Conservation (phyloP, 2,797 vertebrate species). For the Sylvilagus floridanus region DNA sequence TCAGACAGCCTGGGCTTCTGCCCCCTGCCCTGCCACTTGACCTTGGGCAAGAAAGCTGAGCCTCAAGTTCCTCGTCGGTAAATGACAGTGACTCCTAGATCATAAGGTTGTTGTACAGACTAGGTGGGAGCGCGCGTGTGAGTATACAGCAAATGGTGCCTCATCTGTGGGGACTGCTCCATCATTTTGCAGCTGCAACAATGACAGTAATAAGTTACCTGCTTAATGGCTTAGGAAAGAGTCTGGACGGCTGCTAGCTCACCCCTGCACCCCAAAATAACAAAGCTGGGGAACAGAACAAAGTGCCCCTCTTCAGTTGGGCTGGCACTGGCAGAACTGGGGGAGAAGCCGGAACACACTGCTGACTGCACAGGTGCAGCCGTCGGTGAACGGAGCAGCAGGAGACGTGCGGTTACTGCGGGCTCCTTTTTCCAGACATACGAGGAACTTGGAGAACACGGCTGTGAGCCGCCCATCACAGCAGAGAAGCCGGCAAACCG, state of each 20-base stretch:
- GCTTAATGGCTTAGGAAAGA: neutral
- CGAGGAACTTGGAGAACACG: neutral
- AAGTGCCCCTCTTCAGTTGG: neutral
- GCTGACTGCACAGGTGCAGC: neutral
- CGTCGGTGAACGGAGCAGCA: neutral
- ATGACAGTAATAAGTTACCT: no score
- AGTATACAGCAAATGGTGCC: neutral
- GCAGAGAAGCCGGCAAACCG: neutral
- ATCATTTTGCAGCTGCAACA: fast-evolving
- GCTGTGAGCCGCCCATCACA: neutral
- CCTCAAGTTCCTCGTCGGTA: neutral
- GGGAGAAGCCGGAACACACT: fast-evolving
- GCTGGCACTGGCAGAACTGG: neutral
- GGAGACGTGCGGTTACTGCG: fast-evolving
- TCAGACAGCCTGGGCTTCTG: neutral
- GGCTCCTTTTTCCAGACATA: neutral
- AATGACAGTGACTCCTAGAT: neutral
- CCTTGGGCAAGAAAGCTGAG: neutral
- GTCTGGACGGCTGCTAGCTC: neutral
- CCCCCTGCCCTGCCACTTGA: neutral
- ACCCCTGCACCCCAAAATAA: neutral
- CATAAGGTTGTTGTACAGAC: neutral
- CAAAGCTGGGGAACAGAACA: neutral
- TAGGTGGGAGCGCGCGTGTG: fast-evolving
- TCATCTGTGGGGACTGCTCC: fast-evolving